These are phyloP conservation scores for Pogonophryne albipinna DNA, from an alignment of 2,797 vertebrate species.

Conservation along the genomic window DNA sequence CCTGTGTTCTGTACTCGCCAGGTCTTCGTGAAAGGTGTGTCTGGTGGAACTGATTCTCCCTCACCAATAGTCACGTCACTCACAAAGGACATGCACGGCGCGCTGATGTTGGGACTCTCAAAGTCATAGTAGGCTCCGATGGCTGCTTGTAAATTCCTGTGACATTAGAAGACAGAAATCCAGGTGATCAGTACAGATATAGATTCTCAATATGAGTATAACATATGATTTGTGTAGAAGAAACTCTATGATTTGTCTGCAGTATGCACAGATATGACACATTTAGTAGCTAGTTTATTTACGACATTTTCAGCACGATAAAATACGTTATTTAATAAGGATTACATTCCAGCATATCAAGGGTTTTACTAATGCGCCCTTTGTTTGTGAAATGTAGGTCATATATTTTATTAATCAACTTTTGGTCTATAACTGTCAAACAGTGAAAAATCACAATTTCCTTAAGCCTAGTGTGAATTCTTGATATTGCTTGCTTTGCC, in stretches of 20 bases:
- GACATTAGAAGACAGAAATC: conserved; percentile 30
- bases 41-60: conserved; percentile 98
- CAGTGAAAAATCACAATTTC: neutral
- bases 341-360: neutral
- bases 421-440: neutral
- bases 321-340: neutral
- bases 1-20: conserved; percentile 99
- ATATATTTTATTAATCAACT: neutral
- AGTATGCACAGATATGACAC: neutral
- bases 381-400: neutral
- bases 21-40: conserved; percentile 98
- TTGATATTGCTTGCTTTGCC: neutral
- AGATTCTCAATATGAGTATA: neutral
- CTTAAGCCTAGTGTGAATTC: neutral
- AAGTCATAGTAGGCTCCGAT: conserved; percentile 99
- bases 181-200: conserved; percentile 12
- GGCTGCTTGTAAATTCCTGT: conserved; percentile 98
- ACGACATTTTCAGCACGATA: neutral
- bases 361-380: neutral
- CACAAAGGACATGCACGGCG: conserved; percentile 98
- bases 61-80: conserved; percentile 99
- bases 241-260: neutral
- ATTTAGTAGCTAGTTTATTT: neutral
- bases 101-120: conserved; percentile 97
- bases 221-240: neutral